These are phyloP conservation scores for Cataglyphis hispanica DNA, from an alignment of 1,140 invertebrate genomes.

Conservation along the genomic window DNA sequence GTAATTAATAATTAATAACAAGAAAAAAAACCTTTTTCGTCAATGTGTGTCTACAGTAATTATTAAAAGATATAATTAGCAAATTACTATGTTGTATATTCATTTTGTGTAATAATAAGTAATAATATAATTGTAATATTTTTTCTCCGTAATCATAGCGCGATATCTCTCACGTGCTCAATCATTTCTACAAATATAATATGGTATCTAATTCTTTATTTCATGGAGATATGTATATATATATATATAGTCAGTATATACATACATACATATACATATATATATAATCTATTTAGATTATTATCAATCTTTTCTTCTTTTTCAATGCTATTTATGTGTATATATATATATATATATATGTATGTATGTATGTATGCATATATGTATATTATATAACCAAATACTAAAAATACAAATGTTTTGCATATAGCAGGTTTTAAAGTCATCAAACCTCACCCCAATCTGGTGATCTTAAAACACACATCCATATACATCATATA, in stretches of 20 bases:
- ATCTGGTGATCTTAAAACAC: constrained; percentile 76
- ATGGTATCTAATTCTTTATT: constrained; percentile 84
- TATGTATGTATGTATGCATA: not conserved
- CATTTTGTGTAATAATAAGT: constrained; percentile 87
- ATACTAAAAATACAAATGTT: constrained; percentile 86
- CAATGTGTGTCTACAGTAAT: constrained; percentile 86
- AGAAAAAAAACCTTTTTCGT: constrained; percentile 85
- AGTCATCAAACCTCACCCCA: constrained; percentile 72
- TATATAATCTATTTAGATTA: constrained; percentile 82
- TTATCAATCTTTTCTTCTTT: constrained; percentile 83
- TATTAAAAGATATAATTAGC: constrained; percentile 87
- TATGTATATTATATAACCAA: constrained; percentile 82
- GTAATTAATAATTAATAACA: constrained; percentile 86
- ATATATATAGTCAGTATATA: constrained; percentile 37
- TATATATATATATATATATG: not conserved
- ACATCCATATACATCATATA: constrained; percentile 75
- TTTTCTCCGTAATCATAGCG: constrained; percentile 84
- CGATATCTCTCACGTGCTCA: constrained; percentile 83
- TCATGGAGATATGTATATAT: constrained; percentile 67
- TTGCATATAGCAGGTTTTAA: constrained; percentile 79
- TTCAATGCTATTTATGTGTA: constrained; percentile 81
- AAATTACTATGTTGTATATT: constrained; percentile 87
- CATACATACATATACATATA: constrained; percentile 38
- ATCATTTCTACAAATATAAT: constrained; percentile 86
- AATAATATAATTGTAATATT: constrained; percentile 86